phyloP scores from a whole-genome alignment of 2,797 vertebrate species.

The Sitta carolinensis region DNA sequence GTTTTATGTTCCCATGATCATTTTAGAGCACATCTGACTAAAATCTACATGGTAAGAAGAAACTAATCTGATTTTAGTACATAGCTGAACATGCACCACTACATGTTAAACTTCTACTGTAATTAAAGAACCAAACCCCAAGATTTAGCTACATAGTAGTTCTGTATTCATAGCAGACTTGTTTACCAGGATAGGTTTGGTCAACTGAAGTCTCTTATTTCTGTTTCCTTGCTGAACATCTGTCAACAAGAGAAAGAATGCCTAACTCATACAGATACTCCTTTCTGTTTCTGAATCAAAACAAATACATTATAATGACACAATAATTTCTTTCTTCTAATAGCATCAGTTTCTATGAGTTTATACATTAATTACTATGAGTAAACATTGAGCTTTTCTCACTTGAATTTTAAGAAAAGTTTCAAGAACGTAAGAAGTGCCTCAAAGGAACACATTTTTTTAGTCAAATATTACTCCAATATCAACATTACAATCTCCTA shows the following conservation, averaged over 20 bases:
- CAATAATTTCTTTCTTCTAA: background rate
- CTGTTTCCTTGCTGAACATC: slow-evolving; percentile 8
- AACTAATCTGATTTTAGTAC: background rate
- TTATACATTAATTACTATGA: background rate
- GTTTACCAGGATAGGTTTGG: slow-evolving; percentile 29
- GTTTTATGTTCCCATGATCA: background rate
- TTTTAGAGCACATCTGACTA: background rate
- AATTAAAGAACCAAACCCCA: background rate
- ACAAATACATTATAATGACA: background rate
- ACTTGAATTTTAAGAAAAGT: background rate
- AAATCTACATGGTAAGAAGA: background rate
- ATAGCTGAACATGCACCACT: background rate
- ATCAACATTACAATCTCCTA: background rate
- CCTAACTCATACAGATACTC: background rate
- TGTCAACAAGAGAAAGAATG: background rate
- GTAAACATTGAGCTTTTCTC: background rate
- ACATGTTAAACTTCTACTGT: background rate
- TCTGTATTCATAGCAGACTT: slow-evolving; percentile 29
- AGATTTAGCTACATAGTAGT: background rate
- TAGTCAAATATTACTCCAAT: background rate
- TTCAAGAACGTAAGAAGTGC: background rate
- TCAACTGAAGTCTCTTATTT: slow-evolving; percentile 33
- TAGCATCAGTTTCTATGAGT: background rate
- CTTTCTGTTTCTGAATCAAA: slow-evolving; percentile 22
- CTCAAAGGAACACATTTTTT: background rate